Percentiles rank a stretch among this genome's conserved stretches.
Conservation (phyloP, 1,140 invertebrate species). For the Aporrectodea caliginosa region DNA sequence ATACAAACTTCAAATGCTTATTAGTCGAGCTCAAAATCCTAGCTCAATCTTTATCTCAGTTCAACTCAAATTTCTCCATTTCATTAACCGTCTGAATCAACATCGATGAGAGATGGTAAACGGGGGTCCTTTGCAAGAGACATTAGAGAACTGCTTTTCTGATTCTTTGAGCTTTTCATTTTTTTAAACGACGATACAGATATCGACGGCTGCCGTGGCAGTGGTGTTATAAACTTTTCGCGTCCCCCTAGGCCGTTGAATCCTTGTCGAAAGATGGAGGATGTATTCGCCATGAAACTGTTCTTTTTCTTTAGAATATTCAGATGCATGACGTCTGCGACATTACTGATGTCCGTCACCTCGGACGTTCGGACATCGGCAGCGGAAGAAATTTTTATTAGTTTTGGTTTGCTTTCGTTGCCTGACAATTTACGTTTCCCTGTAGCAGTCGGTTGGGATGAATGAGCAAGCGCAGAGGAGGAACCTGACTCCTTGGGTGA, state of each 20-base stretch:
- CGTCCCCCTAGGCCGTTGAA: conserved; percentile 22
- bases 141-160: no score
- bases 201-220: neutral
- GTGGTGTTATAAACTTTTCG: conserved; percentile 12
- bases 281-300: neutral
- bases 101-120: no score
- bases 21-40: no score
- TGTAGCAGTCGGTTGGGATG: neutral
- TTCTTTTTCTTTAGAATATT: neutral
- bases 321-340: neutral
- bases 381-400: neutral
- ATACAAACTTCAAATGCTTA: no score
- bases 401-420: neutral
- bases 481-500: neutral
- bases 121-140: no score
- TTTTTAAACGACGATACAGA: no score
- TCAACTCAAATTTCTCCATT: no score
- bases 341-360: neutral
- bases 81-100: no score
- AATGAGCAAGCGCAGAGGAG: neutral
- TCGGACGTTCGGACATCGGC: neutral
- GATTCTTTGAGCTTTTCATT: no score
- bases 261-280: conserved; percentile 7
- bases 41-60: no score
- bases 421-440: neutral